These are phyloP conservation scores for Drosophila macrothrix DNA, from an alignment of 2,888 invertebrate species.

Conservation along the genomic window DNA sequence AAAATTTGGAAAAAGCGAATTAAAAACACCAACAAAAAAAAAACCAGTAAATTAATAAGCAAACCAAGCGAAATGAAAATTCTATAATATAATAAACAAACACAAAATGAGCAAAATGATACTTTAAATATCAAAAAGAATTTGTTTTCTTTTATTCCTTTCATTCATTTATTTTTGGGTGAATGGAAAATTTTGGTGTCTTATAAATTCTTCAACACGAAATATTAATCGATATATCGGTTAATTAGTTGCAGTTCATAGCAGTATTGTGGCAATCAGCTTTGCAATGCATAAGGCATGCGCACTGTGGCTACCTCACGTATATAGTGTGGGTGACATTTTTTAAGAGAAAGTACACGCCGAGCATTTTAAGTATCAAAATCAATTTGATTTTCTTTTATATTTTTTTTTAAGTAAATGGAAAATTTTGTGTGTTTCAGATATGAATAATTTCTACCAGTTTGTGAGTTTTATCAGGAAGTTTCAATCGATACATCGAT, in stretches of 20 bases:
- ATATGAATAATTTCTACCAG: not conserved
- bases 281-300: not conserved
- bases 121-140: slow-evolving; percentile 60
- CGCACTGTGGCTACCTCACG: not conserved
- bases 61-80: slow-evolving; percentile 69
- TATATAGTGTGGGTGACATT: not conserved
- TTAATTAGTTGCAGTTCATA: not conserved
- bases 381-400: not conserved
- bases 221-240: not conserved
- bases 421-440: not conserved
- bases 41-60: slow-evolving; percentile 57
- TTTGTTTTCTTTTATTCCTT: not conserved
- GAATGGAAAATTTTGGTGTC: not conserved
- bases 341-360: not conserved
- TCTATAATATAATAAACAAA: slow-evolving; percentile 69
- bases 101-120: slow-evolving; percentile 67
- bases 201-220: not conserved
- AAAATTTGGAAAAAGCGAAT: slow-evolving; percentile 57
- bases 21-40: slow-evolving; percentile 20
- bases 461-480: not conserved
- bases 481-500: not conserved
- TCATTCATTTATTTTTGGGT: not conserved
- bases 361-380: not conserved
- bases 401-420: not conserved
- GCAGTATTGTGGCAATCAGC: not conserved